Percentiles rank a stretch among this genome's conserved stretches.
Evolutionary conservation across 2,113 vertebrate genomes (phyloP).

Genomic region (Cynocephalus volans): DNA sequence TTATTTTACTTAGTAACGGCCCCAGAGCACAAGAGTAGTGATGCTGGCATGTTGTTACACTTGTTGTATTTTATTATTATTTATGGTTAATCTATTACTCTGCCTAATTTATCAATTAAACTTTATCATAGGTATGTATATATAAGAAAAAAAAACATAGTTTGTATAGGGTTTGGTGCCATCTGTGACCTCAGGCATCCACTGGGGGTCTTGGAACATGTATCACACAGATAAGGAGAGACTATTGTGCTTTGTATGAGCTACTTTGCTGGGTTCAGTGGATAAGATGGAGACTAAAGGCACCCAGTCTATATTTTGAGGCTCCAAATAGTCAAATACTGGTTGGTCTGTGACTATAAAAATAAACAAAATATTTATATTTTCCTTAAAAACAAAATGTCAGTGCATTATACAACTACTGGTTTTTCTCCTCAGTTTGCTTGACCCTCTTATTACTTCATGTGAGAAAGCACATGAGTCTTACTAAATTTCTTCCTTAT

Average conservation of each 20-base stretch:
- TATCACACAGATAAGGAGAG: too few relatives aligned
- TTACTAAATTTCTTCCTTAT: constrained; percentile 30
- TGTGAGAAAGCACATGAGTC: not conserved
- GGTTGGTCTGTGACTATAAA: not conserved
- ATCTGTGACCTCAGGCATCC: too few relatives aligned
- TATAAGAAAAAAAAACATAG: too few relatives aligned
- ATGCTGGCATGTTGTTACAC: too few relatives aligned
- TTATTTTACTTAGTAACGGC: too few relatives aligned
- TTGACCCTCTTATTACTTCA: not conserved
- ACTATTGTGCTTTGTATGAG: not conserved
- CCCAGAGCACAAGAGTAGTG: too few relatives aligned
- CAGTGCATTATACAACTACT: not conserved
- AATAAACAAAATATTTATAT: not conserved
- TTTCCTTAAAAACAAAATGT: constrained; percentile 19
- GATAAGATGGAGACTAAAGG: not conserved
- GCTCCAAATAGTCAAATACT: not conserved
- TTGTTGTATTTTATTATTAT: too few relatives aligned
- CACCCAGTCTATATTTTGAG: not conserved
- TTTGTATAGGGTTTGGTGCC: too few relatives aligned
- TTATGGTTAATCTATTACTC: too few relatives aligned
- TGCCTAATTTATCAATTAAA: too few relatives aligned
- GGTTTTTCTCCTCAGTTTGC: not conserved
- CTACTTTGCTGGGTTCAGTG: not conserved
- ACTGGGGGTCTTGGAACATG: too few relatives aligned
- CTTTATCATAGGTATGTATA: too few relatives aligned